Conservation (phyloP, 1,140 invertebrate genomes). For the Melitaea cinxia region DNA sequence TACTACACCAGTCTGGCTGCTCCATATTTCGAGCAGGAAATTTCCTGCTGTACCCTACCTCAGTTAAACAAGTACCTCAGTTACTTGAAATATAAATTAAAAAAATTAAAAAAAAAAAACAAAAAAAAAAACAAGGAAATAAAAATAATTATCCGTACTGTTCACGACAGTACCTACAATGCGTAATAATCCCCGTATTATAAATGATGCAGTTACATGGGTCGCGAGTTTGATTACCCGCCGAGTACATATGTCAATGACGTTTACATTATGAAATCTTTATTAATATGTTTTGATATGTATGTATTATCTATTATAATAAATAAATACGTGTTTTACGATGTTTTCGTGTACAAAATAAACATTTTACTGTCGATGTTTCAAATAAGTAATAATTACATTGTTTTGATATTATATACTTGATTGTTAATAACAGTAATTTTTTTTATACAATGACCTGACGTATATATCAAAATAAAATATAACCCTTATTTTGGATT, state of each 20-base stretch:
- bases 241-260: constrained; percentile 23
- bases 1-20: no score
- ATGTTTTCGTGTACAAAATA: not conserved
- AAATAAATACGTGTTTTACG: not conserved
- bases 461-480: no score
- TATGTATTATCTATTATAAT: not conserved
- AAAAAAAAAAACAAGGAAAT: not conserved
- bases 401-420: not conserved
- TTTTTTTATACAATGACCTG: no score
- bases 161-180: constrained; percentile 8
- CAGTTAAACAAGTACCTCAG: no score
- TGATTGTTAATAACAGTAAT: no score
- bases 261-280: constrained; percentile 4
- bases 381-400: not conserved
- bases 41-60: no score
- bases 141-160: not conserved
- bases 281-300: constrained; percentile 14
- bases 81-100: no score
- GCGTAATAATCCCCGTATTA: constrained; percentile 2
- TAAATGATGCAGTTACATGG: constrained; percentile 3
- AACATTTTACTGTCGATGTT: not conserved
- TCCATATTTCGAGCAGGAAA: no score
- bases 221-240: constrained; percentile 23
- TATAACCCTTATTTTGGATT: no score
- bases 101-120: no score